Base-by-base conservation (phyloP, 2,113 vertebrate genomes). In the Nematolebias whitei region DNA sequence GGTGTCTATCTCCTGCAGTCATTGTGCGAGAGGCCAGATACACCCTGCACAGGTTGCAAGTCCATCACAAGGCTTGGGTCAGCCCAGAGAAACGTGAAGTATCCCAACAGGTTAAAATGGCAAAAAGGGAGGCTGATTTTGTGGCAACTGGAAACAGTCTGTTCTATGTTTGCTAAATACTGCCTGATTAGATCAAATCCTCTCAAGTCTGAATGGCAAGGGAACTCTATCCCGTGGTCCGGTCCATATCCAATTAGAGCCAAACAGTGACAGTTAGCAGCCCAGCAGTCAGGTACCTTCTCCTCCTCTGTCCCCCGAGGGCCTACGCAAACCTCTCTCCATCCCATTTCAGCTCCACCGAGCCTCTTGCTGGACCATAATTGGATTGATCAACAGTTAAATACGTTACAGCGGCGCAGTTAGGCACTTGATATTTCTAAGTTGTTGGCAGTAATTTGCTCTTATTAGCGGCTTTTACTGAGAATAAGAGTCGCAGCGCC, bases 381-480 rank as follows among this genome's bases (percentile, higher is more conserved):
- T 94, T 92, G 90, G 90, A 95, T 97, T 96, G 95, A 85, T 92
- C 61, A 75, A 80, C 78, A 82, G 93, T 93, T 95, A 95, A 96
- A 94, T 95, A 90, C 91, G 95, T 95, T 94, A 91, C 85, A 78
- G 92, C 92, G 77, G 85, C 92, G 90, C 93, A 89, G 93, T 92
- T 88, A 78, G 85, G 88, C 93, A 94, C 94, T 96, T 93, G 94
- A 95, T 87, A 92, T 92, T 90, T 94, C 91, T 91, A 92, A 94
- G 92, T 90, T 92, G 91, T 93, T 91, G 90, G 92, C 88, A 85
- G 90, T 94, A 93, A 96, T 94, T 92, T 93, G 92, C 90, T 87
- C 92, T 92, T 92, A 95, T 96, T 94, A 96, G 92, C 93, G 92
- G 93, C 92, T 94, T 90, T 91, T 89, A 88, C 53, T 9, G 72